Evolutionary conservation across 2,888 invertebrate species (phyloP).

Genomic region (Leuctra nigra): DNA sequence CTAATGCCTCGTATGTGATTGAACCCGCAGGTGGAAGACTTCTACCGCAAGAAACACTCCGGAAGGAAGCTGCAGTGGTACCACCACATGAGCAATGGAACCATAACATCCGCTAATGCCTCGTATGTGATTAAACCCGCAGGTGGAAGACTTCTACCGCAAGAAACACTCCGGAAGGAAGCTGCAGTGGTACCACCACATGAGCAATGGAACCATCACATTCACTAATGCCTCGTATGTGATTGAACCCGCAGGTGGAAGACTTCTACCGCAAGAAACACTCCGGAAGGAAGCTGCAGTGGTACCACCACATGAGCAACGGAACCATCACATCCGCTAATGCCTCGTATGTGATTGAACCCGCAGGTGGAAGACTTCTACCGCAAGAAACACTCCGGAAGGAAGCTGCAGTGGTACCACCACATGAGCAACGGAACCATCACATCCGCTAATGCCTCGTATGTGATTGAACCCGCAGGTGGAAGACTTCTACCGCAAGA

Average conservation of each 20-base stretch:
- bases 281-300: conserved; percentile 93
- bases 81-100: conserved; percentile 99
- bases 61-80: conserved; percentile 97
- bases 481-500: conserved; percentile 96
- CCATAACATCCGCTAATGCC: conserved; percentile 95
- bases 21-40: conserved; percentile 98
- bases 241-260: no score
- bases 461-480: no score
- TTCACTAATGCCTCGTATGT: no score
- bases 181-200: conserved; percentile 97
- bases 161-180: conserved; percentile 96
- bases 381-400: conserved; percentile 92
- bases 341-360: no score
- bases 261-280: conserved; percentile 98
- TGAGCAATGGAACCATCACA: conserved; percentile 99
- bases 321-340: conserved; percentile 97
- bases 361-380: conserved; percentile 99
- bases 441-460: conserved; percentile 91
- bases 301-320: conserved; percentile 99
- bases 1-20: no score
- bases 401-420: conserved; percentile 97
- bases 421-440: conserved; percentile 99
- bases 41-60: conserved; percentile 95
- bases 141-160: conserved; percentile 97
- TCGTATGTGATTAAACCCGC: no score